Conservation (phyloP, 2,113 vertebrate species). For the Lichenostomus cassidix region DNA sequence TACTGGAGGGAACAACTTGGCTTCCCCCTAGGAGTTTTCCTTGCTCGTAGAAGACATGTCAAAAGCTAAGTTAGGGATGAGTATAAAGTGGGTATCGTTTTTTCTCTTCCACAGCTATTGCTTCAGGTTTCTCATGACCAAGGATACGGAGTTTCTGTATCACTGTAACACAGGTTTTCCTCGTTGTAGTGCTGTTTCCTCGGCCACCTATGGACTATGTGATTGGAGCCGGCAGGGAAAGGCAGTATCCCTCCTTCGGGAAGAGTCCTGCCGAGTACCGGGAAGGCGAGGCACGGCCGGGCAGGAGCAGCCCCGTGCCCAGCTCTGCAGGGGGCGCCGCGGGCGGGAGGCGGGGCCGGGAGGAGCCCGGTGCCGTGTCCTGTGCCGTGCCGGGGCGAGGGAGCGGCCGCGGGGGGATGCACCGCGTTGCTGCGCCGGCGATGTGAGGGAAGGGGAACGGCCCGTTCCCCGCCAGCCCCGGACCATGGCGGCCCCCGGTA, state of each 20-base stretch:
- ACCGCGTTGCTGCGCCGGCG: not conserved
- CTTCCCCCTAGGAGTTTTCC: not conserved
- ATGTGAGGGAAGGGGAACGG: not conserved
- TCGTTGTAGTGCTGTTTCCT: not conserved
- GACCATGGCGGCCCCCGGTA: conserved; percentile 17
- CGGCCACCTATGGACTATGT: fast-evolving
- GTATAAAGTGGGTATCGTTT: not conserved
- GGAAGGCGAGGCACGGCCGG: fast-evolving
- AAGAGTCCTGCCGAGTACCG: not conserved
- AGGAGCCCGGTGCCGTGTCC: not conserved
- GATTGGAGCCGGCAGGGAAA: not conserved
- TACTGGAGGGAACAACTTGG: not conserved
- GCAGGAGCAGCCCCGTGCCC: not conserved
- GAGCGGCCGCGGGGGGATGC: not conserved
- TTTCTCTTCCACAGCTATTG: not conserved
- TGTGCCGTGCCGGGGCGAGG: not conserved
- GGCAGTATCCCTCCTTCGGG: fast-evolving
- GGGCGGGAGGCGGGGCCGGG: not conserved
- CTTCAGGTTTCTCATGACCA: not conserved
- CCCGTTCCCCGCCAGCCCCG: not conserved
- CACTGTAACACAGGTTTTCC: not conserved
- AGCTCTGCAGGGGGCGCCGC: not conserved
- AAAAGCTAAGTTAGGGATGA: not conserved
- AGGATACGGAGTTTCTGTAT: not conserved
- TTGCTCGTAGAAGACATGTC: not conserved